Evolutionary conservation across 2,888 invertebrate species (phyloP).

Genomic region (Sphaerolaimus hirsutus): DNA sequence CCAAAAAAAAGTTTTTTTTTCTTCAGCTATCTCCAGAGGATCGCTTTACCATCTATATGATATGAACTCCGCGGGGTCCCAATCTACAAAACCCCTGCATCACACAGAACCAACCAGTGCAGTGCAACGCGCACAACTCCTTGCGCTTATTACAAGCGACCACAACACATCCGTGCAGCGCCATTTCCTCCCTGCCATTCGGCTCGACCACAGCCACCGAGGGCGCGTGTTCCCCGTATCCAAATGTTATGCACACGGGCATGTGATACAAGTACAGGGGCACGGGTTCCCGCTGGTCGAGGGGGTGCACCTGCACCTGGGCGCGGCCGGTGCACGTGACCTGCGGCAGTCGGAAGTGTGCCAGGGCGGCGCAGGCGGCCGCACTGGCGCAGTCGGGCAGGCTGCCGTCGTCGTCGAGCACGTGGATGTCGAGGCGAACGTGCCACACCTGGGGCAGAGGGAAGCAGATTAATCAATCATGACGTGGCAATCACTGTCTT

Average conservation of each 20-base stretch:
- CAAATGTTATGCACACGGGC: constrained; percentile 66
- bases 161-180: constrained; percentile 54
- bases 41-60: too few relatives aligned
- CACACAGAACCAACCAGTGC: constrained; percentile 13
- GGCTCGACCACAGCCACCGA: constrained; percentile 69
- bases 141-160: constrained; percentile 68
- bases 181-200: constrained; percentile 53
- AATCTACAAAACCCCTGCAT: too few relatives aligned
- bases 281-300: constrained; percentile 60
- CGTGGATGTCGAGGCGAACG: constrained; percentile 59
- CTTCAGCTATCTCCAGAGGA: too few relatives aligned
- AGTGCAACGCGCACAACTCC: constrained; percentile 62
- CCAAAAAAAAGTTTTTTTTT: too few relatives aligned
- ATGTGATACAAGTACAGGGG: constrained; percentile 69
- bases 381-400: constrained; percentile 65
- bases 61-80: too few relatives aligned
- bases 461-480: too few relatives aligned
- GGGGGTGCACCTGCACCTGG: constrained; percentile 36
- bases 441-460: constrained; percentile 33
- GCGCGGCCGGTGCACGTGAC: constrained; percentile 42
- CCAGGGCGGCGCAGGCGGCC: constrained; percentile 60
- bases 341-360: constrained; percentile 60
- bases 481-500: too few relatives aligned
- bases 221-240: constrained; percentile 54
- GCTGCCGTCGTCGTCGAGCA: constrained; percentile 72